Base-by-base conservation (phyloP, 2,113 vertebrate genomes). In the Pangasianodon gigas region DNA sequence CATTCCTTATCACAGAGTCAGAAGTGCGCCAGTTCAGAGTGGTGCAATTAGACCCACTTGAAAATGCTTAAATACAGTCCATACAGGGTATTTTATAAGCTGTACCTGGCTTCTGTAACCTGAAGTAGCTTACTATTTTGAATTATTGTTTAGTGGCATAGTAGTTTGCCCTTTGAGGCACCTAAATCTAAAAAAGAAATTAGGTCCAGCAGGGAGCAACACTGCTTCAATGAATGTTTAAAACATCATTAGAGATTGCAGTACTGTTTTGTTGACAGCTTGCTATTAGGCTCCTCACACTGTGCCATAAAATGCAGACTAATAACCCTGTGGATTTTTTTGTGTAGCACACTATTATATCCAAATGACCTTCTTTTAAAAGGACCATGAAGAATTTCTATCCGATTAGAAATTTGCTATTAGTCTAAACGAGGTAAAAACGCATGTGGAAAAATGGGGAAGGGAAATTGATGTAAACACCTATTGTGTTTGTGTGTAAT, bases 341-440 rank as follows among this genome's bases (percentile, higher is more conserved):
- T 83, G 62, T 69, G 21, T 58, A 69, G 60, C 46, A 85, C 71
- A 65, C 41, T 37, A 89, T 79, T 89, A 79, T 52, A 89, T 46
- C 58, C 71, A 86, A 71, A 86, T 86, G 60, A 79, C 83, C 65
- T 89, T 89, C 56, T 89, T 89, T 75, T 24, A 84, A 89, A 84
- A 84, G 24, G 2, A 67, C 74, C 74, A 67, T 80, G 56, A 86
- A 85, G 44, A 41, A 86, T 54, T 75, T 83, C 75, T 80, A 37
- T 80, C 37, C 6, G 41, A 84, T 84, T 89, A 89, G 88, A 84
- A 94, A 96, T 96, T 95, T 93, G 91, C 94, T 94, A 94, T 94
- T 94, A 93, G 93, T 93, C 91, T 94, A 91, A 92, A 92, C 75
- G 92, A 91, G 51, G 93, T 89, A 87, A 52, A 88, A 87, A 90